These are phyloP conservation scores for Triplophysa siluroides DNA, from an alignment of 2,113 vertebrate species.

Conservation along the genomic window DNA sequence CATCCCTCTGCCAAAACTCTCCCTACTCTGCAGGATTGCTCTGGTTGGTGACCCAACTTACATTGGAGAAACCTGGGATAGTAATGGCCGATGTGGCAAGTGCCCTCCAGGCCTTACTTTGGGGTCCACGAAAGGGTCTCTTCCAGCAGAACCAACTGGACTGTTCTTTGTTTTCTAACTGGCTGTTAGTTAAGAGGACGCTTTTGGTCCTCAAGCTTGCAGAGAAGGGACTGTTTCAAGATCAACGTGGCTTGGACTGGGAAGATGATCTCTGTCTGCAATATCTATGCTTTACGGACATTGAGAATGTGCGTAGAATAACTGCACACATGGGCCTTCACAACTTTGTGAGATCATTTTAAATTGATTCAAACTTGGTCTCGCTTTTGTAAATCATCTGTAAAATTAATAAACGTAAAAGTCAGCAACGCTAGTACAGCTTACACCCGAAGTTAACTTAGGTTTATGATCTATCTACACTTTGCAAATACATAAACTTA, in stretches of 20 bases:
- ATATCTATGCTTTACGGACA: conserved; percentile 70
- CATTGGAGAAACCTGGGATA: conserved; percentile 46
- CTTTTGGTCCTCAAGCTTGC: conserved; percentile 79
- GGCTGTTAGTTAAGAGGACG: conserved; percentile 70
- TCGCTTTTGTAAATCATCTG: too few relatives aligned
- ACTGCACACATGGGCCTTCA: conserved; percentile 55
- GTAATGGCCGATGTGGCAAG: conserved; percentile 57
- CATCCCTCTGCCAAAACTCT: conserved; percentile 34
- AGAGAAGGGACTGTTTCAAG: conserved; percentile 56
- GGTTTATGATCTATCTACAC: not conserved
- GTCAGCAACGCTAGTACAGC: not conserved
- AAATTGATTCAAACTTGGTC: not conserved
- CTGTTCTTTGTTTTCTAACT: conserved; percentile 56
- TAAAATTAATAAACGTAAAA: not conserved
- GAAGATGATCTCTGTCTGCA: conserved; percentile 81
- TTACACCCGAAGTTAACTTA: too few relatives aligned
- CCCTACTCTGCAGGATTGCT: conserved; percentile 64
- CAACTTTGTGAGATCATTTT: not conserved
- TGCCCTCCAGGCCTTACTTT: conserved; percentile 80
- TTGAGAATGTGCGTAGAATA: conserved; percentile 58
- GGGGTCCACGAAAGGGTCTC: conserved; percentile 75
- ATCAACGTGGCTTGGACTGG: conserved; percentile 58
- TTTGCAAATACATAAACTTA: not conserved
- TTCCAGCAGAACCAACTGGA: conserved; percentile 54
- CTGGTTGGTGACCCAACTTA: conserved; percentile 67